A percentile compares a stretch with the other conserved stretches of the same genome.
Conservation (phyloP, 2,797 vertebrate species). For the Enteromius paludinosus region DNA sequence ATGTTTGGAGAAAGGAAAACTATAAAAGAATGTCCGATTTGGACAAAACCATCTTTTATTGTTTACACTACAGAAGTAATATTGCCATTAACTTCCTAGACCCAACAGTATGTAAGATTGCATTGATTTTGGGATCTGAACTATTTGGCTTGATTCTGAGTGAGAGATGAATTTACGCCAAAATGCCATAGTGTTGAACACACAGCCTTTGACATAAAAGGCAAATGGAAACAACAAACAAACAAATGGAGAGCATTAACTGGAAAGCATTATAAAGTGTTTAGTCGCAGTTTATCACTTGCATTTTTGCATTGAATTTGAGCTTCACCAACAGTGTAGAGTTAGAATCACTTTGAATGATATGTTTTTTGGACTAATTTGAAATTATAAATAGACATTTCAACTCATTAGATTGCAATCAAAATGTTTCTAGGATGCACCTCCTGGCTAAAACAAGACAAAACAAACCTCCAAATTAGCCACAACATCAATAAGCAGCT, state of each 20-base stretch:
- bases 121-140: background rate
- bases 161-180: background rate
- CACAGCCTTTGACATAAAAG: background rate
- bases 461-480: constrained; percentile 81
- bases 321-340: background rate
- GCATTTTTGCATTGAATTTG: background rate
- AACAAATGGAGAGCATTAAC: background rate
- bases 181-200: background rate
- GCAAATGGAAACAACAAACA: too few species aligned
- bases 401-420: background rate
- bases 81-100: background rate
- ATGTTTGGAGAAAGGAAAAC: background rate
- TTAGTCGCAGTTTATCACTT: background rate
- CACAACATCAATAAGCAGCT: constrained; percentile 81
- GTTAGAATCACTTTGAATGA: background rate
- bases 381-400: background rate
- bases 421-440: constrained; percentile 25
- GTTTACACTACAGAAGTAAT: background rate
- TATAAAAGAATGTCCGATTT: background rate
- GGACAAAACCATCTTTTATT: background rate
- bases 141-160: background rate
- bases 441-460: constrained; percentile 74
- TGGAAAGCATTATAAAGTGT: background rate
- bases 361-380: background rate
- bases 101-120: background rate